A percentile compares a stretch with the other conserved stretches of the same genome.
These are phyloP conservation scores for Coptotermes formosanus DNA, from an alignment of 1,140 invertebrate genomes.

Conservation along the genomic window DNA sequence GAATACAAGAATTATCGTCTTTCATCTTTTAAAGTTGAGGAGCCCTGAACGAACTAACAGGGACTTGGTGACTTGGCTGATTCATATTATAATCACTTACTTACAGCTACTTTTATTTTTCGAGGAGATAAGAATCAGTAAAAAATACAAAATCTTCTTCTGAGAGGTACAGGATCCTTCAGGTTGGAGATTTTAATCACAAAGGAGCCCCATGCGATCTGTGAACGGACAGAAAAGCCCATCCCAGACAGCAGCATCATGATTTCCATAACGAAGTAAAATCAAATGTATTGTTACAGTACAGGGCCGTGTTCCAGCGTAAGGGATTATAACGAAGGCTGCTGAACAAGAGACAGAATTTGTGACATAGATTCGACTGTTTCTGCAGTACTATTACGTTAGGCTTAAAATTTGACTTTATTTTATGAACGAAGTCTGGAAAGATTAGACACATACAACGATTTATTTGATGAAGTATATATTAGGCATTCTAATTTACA, in stretches of 20 bases:
- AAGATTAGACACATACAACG: too few species aligned
- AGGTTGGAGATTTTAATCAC: background rate
- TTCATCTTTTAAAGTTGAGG: background rate
- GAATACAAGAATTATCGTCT: too few species aligned
- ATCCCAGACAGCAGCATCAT: background rate
- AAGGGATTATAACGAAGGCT: background rate
- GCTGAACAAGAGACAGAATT: background rate
- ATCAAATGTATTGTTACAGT: background rate
- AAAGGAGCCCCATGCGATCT: background rate
- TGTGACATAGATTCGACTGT: background rate
- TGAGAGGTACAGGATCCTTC: background rate
- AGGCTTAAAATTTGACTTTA: too few species aligned
- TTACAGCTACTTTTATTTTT: background rate
- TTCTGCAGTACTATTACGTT: too few species aligned
- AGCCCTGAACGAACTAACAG: background rate
- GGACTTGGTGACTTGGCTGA: slow-evolving; percentile 8
- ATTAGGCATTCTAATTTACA: too few species aligned
- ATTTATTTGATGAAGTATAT: too few species aligned
- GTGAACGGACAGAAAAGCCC: background rate
- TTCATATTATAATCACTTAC: background rate
- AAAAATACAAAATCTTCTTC: background rate
- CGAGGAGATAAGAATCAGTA: background rate
- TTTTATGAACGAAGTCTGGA: too few species aligned
- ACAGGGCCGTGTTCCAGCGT: background rate
- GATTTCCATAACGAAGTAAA: background rate